These are phyloP conservation scores for Siniperca obscura DNA, from an alignment of 2,797 vertebrate genomes.

Conservation along the genomic window DNA sequence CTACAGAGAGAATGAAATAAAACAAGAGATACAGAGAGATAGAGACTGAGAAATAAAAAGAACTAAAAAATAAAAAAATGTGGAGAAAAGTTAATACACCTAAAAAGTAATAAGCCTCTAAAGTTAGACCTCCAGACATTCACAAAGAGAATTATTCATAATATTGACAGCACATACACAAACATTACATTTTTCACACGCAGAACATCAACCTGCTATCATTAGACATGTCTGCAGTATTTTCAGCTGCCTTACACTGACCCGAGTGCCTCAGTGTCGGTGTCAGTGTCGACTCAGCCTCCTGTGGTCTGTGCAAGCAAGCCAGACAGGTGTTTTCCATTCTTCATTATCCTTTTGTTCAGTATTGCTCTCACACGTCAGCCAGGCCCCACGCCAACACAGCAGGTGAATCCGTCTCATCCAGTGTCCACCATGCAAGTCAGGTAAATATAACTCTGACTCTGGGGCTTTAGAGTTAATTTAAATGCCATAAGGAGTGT, in stretches of 20 bases:
- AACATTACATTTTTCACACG: conserved; percentile 8
- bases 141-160: conserved; percentile 36
- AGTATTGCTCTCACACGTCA: conserved; percentile 59
- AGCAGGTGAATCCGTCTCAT: conserved; percentile 57
- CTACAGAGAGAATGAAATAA: conserved; percentile 48
- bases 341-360: conserved; percentile 48
- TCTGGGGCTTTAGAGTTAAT: conserved; percentile 50
- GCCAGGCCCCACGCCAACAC: conserved; percentile 47
- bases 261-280: conserved; percentile 1
- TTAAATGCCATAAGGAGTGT: conserved; percentile 26
- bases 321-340: conserved; percentile 71
- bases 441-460: conserved; percentile 67
- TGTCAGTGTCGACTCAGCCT: conserved; percentile 23
- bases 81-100: not conserved
- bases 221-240: conserved; percentile 19
- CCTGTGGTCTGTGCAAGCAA: conserved; percentile 40
- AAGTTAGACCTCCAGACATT: conserved; percentile 17
- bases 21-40: conserved; percentile 34
- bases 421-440: conserved; percentile 35
- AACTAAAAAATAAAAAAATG: not conserved
- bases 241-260: conserved; percentile 32
- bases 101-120: not conserved
- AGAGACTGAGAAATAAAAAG: conserved; percentile 22
- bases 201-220: not conserved
- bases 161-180: conserved; percentile 9